These are phyloP conservation scores for Lanistes nyassanus DNA, from an alignment of 1,140 invertebrate species.

Conservation along the genomic window DNA sequence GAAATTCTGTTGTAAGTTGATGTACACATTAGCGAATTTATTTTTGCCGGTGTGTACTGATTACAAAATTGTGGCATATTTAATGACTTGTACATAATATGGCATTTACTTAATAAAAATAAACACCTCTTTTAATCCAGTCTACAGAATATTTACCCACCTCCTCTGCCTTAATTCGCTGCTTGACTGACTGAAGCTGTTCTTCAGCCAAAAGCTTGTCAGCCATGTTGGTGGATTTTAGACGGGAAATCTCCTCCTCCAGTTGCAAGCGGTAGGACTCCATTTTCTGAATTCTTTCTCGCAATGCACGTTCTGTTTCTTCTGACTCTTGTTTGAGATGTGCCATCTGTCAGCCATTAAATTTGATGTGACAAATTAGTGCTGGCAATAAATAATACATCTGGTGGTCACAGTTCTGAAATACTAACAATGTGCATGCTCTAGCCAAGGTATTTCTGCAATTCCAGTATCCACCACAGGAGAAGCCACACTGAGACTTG, in stretches of 20 bases:
- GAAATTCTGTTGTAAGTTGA: no score
- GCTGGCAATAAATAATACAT: neutral
- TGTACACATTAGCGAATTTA: no score
- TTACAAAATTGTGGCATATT: no score
- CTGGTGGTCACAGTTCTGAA: no score
- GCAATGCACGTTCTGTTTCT: slow-evolving; percentile 55
- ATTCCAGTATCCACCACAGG: no score
- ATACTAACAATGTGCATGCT: no score
- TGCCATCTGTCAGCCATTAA: neutral
- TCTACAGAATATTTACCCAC: slow-evolving; percentile 31
- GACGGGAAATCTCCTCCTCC: slow-evolving; percentile 62
- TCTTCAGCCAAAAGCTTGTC: slow-evolving; percentile 60
- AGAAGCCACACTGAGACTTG: no score
- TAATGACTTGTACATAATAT: no score
- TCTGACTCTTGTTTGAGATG: slow-evolving; percentile 55
- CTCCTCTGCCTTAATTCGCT: slow-evolving; percentile 58
- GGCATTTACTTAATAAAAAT: no score
- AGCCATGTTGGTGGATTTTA: slow-evolving; percentile 53
- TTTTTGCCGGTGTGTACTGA: no score
- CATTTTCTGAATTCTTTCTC: slow-evolving; percentile 59
- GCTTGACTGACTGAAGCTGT: slow-evolving; percentile 50
- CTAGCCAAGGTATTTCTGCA: no score
- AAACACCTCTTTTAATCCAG: no score
- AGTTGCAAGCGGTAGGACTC: slow-evolving; percentile 56
- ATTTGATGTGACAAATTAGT: neutral